These are phyloP conservation scores for Tringa solitaria DNA, from an alignment of 2,113 vertebrate species.

Conservation along the genomic window DNA sequence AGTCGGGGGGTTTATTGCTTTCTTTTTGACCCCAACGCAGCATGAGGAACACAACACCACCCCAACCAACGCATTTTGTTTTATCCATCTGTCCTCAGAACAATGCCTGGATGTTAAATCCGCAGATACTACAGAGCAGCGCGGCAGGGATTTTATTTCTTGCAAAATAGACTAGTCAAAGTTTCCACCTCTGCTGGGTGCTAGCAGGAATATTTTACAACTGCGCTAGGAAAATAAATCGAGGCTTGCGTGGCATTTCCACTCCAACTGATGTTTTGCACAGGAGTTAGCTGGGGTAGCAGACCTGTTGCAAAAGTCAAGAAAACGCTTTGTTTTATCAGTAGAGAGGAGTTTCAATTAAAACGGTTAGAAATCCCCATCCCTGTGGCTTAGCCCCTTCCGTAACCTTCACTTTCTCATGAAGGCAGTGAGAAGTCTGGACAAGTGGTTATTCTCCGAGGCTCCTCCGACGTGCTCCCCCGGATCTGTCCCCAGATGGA, in stretches of 20 bases:
- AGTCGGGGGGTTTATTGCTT: not conserved
- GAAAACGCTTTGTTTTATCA: not conserved
- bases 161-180: not conserved
- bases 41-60: not conserved
- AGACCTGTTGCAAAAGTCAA: not conserved
- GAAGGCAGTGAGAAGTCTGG: not conserved
- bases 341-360: not conserved
- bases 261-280: not conserved
- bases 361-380: not conserved
- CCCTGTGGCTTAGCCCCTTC: not conserved
- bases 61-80: not conserved
- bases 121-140: not conserved
- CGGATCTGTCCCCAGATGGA: not conserved
- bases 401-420: not conserved
- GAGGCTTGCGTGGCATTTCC: not conserved
- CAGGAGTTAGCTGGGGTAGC: not conserved
- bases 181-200: not conserved
- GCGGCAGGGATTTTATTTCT: not conserved
- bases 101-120: not conserved
- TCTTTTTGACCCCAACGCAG: not conserved
- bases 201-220: not conserved
- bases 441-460: not conserved
- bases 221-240: not conserved
- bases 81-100: not conserved
- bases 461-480: not conserved